Base-by-base conservation (phyloP, 2,113 vertebrate genomes). In the Jacana jacana region DNA sequence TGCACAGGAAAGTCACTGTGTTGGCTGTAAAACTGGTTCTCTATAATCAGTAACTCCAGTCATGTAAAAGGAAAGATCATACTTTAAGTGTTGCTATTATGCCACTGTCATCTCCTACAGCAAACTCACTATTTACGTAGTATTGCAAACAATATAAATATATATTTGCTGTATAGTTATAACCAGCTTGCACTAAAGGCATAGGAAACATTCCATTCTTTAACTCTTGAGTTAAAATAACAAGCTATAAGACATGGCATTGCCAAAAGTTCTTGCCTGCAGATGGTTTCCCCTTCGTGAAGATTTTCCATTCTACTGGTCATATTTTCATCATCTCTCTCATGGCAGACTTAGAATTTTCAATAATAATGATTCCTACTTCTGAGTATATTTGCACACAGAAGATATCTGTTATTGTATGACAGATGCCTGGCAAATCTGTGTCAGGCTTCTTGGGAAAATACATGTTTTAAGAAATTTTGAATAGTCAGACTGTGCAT, bases 1-100 rank as follows among this genome's bases (percentile, higher is more conserved):
- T 76, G 79, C 89, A 79, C 48, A 68, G 88, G 75, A 95, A 96
- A 94, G 86, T 55, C 77, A 91, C 88, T 81, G 68, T 68, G 72
- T 44, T 37, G 71, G 81, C 79, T 78, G 64, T 66, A 91, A 91
- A 90, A 78, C 55, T 89, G 42, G 60, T 88, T 86, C 71, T 81
- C 72, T 86, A 9, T 39, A 78, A 96, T 88, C 86, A 92, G 9
- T 88, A 96, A 92, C 64, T 86, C 60, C 65, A 94, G 54, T 92
- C 39, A 31, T 40, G 55, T 80, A 90, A 93, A 84, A 81, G 72
- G 76, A 78, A 93, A 84, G 42, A 86, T 90, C 71, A 48, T 81
- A 86, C 46, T 89, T 93, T 61, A 89, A 94, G 54, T 28, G 54
- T 54, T 89, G 85, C 31, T 96, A 27, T 86, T 89, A 95, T 23